Evolutionary conservation across 2,113 vertebrate genomes (phyloP).

Genomic region (Neopipo cinnamomea): DNA sequence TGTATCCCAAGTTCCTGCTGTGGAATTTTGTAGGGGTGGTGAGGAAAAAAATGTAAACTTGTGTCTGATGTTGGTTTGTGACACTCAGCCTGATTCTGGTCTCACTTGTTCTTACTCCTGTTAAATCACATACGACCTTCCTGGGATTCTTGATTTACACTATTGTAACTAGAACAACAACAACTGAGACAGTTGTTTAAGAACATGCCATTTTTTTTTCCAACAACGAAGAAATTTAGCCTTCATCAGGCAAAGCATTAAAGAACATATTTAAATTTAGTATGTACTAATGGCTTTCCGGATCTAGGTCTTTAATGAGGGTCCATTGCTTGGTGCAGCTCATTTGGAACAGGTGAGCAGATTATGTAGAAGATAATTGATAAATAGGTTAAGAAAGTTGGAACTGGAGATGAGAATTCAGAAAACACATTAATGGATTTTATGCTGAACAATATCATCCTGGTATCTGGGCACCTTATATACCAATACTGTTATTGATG

Average conservation of each 20-base stretch:
- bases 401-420: neutral
- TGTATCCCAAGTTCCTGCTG: neutral
- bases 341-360: neutral
- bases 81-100: neutral
- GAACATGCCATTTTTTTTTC: neutral
- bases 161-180: neutral
- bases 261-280: neutral
- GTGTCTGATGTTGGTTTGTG: neutral
- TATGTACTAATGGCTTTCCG: neutral
- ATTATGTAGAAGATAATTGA: neutral
- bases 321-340: neutral
- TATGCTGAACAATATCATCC: neutral
- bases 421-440: neutral
- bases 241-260: neutral
- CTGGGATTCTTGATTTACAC: neutral
- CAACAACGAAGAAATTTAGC: neutral
- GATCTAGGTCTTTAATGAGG: neutral
- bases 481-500: neutral
- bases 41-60: neutral
- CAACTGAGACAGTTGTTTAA: neutral
- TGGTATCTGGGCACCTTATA: neutral
- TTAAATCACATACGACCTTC: fast-evolving
- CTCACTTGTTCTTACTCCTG: neutral
- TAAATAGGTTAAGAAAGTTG: neutral
- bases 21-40: neutral